phyloP scores from a whole-genome alignment of 2,797 vertebrate species.

The Buphagus erythrorhynchus region DNA sequence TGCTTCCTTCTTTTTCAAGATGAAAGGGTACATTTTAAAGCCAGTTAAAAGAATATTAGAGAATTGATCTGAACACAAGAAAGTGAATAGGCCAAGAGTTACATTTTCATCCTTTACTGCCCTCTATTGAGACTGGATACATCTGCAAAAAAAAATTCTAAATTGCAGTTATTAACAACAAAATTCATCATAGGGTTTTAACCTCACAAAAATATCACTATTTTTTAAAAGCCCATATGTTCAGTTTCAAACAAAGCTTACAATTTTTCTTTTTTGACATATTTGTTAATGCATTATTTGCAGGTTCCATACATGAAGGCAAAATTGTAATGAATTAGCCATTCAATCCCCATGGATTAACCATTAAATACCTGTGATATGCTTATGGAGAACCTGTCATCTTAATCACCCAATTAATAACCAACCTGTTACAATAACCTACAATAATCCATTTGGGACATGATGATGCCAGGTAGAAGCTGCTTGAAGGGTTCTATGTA shows the following conservation, averaged over 20 bases:
- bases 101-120: conserved; percentile 77
- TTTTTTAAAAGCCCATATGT: neutral
- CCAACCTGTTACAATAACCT: neutral
- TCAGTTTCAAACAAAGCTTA: neutral
- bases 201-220: neutral
- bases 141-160: neutral
- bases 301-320: neutral
- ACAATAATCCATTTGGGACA: neutral
- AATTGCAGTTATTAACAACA: neutral
- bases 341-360: neutral
- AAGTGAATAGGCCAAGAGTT: neutral
- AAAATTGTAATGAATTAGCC: neutral
- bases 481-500: neutral
- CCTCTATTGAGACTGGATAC: conserved; percentile 71
- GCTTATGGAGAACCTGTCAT: neutral
- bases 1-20: conserved; percentile 54
- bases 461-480: neutral
- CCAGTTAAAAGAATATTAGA: conserved; percentile 22
- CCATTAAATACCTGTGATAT: neutral
- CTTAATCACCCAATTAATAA: neutral
- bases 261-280: neutral
- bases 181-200: neutral
- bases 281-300: neutral
- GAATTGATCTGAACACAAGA: conserved; percentile 1
- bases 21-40: conserved; percentile 69